Conservation (phyloP, 2,113 vertebrate genomes). For the Eptatretus burgeri region DNA sequence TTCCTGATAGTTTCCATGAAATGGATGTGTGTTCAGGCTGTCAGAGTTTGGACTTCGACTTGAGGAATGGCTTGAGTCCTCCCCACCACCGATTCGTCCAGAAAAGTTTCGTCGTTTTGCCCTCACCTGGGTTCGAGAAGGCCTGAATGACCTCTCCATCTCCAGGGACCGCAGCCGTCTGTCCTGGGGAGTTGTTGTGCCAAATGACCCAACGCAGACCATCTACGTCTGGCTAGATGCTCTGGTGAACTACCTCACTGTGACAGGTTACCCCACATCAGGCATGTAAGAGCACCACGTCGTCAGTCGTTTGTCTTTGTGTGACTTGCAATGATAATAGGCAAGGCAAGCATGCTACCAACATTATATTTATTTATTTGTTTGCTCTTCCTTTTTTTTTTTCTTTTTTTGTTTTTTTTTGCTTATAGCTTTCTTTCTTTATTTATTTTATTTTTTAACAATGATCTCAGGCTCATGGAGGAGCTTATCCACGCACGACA, state of each 20-base stretch:
- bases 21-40: constrained; percentile 13
- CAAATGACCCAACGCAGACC: constrained; percentile 35
- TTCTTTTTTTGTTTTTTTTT: no score
- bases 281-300: no score
- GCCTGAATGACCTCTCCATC: constrained; percentile 51
- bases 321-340: no score
- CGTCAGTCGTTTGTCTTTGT: no score
- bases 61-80: constrained; percentile 28
- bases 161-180: constrained; percentile 48
- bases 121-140: constrained; percentile 41
- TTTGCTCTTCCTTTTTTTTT: no score
- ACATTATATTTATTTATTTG: no score
- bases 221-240: constrained; percentile 89
- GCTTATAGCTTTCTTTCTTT: no score
- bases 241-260: constrained; percentile 65
- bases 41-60: constrained; percentile 30
- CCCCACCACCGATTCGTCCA: constrained; percentile 25
- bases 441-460: no score
- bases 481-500: no score
- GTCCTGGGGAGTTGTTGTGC: constrained; percentile 65
- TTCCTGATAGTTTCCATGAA: no score
- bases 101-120: constrained; percentile 26
- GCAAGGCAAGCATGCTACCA: no score
- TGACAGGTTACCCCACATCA: constrained; percentile 34
- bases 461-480: no score